Evolutionary conservation across 2,113 vertebrate genomes (phyloP), one percentile per base, ranked within the genome.

Genomic region (Ranitomeya variabilis): DNA sequence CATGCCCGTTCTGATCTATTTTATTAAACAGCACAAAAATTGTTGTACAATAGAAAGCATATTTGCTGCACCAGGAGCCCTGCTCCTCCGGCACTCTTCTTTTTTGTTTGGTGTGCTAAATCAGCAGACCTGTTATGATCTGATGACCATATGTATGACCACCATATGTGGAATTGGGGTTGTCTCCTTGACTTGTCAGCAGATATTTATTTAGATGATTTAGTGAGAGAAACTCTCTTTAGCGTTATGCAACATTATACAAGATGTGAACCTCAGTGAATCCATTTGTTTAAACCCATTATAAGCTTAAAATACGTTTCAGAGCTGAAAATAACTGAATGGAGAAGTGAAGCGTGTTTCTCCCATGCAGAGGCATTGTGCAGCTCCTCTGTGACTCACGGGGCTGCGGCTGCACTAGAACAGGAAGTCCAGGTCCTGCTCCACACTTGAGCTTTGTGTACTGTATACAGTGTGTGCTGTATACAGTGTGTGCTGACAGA

Each of bases 401-500:
- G 14, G 59, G 71, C 26, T 45, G 16, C 77, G 6, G 14, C 26
- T 86, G 55, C 37, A 31, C 71, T 78, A 57, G 85, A 86, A 78
- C 85, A 86, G 73, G 73, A 86, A 78, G 37, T 86, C 26, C 83
- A 85, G 31, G 54, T 76, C 69, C 69, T 71, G 67, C 80, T 59
- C 7, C 11, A 79, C 51, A 78, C 55, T 31, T 66, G 6, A 7
- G 64, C 21, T 67, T 85, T 85, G 83, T 86, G 57, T 86, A 77
- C 71, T 23, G 73, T 86, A 59, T 86, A 86, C 81, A 83, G 62
- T 69, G 0, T 16, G 18, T 45, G 26, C 73, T 66, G 57, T 86
- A 59, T 86, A 86, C 81, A 83, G 62, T 69, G 0, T 16, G 18
- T 45, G 26, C 73, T 66, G 57, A 60, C 85, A 76, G 84, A 37